Conservation (phyloP, 2,888 invertebrate species). For the Loripinus fragilis region DNA sequence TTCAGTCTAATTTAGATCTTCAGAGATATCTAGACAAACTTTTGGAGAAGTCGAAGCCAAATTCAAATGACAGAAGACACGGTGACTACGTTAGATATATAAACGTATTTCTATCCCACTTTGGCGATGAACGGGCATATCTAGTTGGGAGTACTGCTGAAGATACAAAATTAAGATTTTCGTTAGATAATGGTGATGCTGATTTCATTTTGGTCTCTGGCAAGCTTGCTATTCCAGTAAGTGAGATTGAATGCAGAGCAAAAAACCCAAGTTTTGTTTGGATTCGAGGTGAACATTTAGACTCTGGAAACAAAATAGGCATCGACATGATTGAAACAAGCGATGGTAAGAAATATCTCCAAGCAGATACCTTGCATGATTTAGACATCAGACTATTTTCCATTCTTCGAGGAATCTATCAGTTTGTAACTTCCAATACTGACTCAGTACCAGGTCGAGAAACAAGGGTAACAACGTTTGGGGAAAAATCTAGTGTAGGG, state of each 20-base stretch:
- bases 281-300: constrained; percentile 32
- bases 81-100: constrained; percentile 7
- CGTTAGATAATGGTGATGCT: constrained; percentile 50
- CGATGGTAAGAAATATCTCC: constrained; percentile 15
- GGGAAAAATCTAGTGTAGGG: constrained; percentile 31
- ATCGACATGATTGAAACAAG: background rate
- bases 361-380: constrained; percentile 20
- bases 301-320: background rate
- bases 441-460: background rate
- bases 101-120: constrained; percentile 30
- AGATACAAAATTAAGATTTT: constrained; percentile 32
- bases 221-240: constrained; percentile 34
- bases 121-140: constrained; percentile 35
- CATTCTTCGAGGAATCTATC: background rate
- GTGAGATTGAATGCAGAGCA: constrained; percentile 32
- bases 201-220: constrained; percentile 51
- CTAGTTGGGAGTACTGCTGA: constrained; percentile 55
- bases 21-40: background rate
- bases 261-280: constrained; percentile 48
- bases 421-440: background rate
- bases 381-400: constrained; percentile 28
- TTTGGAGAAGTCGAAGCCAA: constrained; percentile 15
- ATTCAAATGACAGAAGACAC: constrained; percentile 21
- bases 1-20: background rate
- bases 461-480: constrained; percentile 6